Percentiles rank a stretch among this genome's conserved stretches.
These are phyloP conservation scores for Pentamera pediparva DNA, from an alignment of 53 echinoderm and acorn worm genomes.

Conservation along the genomic window DNA sequence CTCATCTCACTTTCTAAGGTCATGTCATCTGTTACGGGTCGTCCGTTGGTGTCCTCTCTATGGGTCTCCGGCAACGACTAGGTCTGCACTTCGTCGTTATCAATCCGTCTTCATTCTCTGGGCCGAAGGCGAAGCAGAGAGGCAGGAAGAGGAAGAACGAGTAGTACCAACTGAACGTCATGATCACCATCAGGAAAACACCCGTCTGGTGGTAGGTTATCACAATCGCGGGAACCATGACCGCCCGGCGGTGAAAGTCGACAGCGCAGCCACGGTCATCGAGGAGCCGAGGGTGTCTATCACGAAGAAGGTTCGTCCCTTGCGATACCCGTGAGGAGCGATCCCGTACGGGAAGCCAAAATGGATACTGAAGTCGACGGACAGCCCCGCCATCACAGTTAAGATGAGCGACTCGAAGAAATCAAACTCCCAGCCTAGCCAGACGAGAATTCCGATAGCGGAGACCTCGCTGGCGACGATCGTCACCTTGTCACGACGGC, in stretches of 20 bases:
- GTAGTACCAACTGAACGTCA: slow-evolving; percentile 64
- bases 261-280: slow-evolving; percentile 64
- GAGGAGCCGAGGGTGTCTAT: slow-evolving; percentile 49
- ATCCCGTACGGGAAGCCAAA: slow-evolving; percentile 66
- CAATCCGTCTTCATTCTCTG: slow-evolving; percentile 51
- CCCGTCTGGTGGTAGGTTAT: slow-evolving; percentile 61
- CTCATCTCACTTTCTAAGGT: too few species aligned
- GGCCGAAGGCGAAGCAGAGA: slow-evolving; percentile 58
- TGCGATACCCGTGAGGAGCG: slow-evolving; percentile 30
- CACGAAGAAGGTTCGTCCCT: slow-evolving; percentile 24
- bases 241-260: slow-evolving; percentile 68
- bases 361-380: slow-evolving; percentile 70
- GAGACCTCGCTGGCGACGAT: slow-evolving; percentile 50
- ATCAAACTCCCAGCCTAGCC: slow-evolving; percentile 67
- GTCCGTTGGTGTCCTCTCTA: too few species aligned
- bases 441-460: slow-evolving; percentile 43
- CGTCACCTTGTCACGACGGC: slow-evolving; percentile 48
- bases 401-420: slow-evolving; percentile 57
- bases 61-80: too few species aligned
- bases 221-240: slow-evolving; percentile 62
- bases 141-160: slow-evolving; percentile 76
- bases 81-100: too few species aligned
- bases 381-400: slow-evolving; percentile 51
- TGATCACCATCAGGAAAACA: slow-evolving; percentile 57
- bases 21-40: too few species aligned